These are phyloP conservation scores for Artemia sp. DNA, from an alignment of 2,888 invertebrate species.

Conservation along the genomic window DNA sequence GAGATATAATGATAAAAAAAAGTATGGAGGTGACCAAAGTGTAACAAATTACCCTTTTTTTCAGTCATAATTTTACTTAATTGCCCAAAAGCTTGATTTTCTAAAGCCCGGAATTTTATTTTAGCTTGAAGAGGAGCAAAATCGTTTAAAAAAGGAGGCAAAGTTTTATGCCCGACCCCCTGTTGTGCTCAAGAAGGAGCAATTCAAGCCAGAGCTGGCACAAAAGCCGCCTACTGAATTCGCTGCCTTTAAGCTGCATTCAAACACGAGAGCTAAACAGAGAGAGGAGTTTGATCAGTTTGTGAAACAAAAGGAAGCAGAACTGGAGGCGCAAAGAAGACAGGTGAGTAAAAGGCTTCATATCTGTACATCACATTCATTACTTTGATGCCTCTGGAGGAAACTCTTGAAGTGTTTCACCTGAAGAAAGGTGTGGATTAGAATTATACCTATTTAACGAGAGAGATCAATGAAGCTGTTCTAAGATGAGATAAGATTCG, in stretches of 20 bases:
- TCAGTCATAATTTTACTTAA: too few species aligned
- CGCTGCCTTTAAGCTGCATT: background rate
- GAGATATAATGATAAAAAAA: too few species aligned
- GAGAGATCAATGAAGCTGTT: too few species aligned
- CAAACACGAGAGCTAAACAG: background rate
- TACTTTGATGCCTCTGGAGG: too few species aligned
- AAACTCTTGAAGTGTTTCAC: too few species aligned
- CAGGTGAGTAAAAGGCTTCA: background rate
- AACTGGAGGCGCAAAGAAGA: slow-evolving; percentile 6
- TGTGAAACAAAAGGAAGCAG: background rate
- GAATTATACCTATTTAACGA: too few species aligned
- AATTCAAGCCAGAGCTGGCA: slow-evolving; percentile 1
- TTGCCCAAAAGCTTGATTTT: too few species aligned
- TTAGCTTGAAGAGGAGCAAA: background rate
- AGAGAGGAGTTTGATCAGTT: background rate
- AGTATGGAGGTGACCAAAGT: too few species aligned
- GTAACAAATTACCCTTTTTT: too few species aligned
- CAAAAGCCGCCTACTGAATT: background rate
- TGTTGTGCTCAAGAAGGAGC: background rate
- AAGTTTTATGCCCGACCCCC: background rate
- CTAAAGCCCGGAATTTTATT: background rate
- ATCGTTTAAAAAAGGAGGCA: slow-evolving; percentile 5
- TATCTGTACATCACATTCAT: too few species aligned
- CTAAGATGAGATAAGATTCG: too few species aligned
- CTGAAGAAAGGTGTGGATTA: too few species aligned